Percentiles rank a stretch among this genome's conserved stretches.
Evolutionary conservation across 2,888 invertebrate species (phyloP).

Genomic region (Phengaris alcon): DNA sequence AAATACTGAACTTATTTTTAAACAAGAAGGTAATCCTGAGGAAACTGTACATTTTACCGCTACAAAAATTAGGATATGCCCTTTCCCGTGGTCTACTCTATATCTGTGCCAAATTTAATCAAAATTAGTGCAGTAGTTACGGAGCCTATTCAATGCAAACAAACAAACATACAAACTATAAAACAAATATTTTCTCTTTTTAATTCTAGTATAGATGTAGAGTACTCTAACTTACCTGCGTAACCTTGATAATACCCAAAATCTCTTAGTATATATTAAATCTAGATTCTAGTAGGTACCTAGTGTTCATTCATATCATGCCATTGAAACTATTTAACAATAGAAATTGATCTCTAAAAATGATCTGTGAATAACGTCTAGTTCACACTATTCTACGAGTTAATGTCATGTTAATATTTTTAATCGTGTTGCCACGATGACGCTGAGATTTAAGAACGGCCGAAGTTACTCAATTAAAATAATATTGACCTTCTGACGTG

Average conservation of each 20-base stretch:
- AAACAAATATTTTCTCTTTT: too few relatives aligned
- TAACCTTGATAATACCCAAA: background rate
- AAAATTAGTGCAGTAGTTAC: too few relatives aligned
- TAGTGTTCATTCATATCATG: background rate
- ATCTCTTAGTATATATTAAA: too few relatives aligned
- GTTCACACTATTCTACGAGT: background rate
- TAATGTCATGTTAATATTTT: background rate
- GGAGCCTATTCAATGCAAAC: too few relatives aligned
- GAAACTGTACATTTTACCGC: too few relatives aligned
- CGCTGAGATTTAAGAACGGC: background rate
- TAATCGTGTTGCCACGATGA: constrained; percentile 3
- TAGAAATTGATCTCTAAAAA: background rate
- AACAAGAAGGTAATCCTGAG: background rate
- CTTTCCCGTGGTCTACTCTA: too few relatives aligned
- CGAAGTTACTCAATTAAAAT: background rate
- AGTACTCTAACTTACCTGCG: background rate
- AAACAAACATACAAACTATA: too few relatives aligned
- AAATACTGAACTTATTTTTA: background rate
- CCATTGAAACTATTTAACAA: background rate
- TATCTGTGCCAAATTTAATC: too few relatives aligned
- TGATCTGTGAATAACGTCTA: background rate
- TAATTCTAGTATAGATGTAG: too few relatives aligned
- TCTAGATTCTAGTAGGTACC: background rate
- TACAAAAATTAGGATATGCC: too few relatives aligned
- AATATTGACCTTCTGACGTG: background rate